Percentiles rank a stretch among this genome's conserved stretches.
Evolutionary conservation across 2,888 invertebrate genomes (phyloP).

Genomic region (Pristionchus japonicus): DNA sequence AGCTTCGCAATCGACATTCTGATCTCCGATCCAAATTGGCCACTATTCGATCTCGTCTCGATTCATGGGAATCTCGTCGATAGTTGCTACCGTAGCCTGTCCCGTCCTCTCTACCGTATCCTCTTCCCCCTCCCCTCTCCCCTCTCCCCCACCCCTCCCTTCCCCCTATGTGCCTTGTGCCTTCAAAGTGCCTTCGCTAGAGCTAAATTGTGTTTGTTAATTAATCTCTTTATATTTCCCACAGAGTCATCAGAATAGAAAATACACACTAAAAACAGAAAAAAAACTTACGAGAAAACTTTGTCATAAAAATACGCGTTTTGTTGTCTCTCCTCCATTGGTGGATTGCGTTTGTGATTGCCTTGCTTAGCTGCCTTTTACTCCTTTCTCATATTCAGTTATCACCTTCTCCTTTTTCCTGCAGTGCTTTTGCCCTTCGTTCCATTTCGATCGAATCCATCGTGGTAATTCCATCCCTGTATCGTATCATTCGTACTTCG

Average conservation of each 20-base stretch:
- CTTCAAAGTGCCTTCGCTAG: constrained; percentile 5
- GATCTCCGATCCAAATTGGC: constrained; percentile 14
- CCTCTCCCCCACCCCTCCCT: neutral
- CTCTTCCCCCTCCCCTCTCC: neutral
- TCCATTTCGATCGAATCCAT: neutral
- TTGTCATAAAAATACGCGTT: constrained; percentile 39
- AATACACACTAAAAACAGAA: neutral
- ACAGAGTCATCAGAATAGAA: neutral
- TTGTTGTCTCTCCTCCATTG: neutral
- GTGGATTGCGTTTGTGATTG: neutral
- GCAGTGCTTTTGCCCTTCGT: neutral
- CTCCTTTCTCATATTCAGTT: neutral
- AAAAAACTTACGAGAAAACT: constrained; percentile 32
- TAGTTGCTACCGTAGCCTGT: neutral
- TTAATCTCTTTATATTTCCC: constrained; percentile 5
- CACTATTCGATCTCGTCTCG: constrained; percentile 18
- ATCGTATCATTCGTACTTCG: neutral
- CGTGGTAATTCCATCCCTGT: neutral
- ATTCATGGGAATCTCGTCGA: constrained; percentile 4
- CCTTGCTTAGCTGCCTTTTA: neutral
- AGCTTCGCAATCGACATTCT: neutral
- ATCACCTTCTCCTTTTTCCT: neutral
- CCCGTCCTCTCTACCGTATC: neutral
- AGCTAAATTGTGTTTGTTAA: constrained; percentile 19
- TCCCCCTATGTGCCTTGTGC: neutral